Evolutionary conservation across 2,113 vertebrate species (phyloP).

Genomic region (Oncorhynchus masou): DNA sequence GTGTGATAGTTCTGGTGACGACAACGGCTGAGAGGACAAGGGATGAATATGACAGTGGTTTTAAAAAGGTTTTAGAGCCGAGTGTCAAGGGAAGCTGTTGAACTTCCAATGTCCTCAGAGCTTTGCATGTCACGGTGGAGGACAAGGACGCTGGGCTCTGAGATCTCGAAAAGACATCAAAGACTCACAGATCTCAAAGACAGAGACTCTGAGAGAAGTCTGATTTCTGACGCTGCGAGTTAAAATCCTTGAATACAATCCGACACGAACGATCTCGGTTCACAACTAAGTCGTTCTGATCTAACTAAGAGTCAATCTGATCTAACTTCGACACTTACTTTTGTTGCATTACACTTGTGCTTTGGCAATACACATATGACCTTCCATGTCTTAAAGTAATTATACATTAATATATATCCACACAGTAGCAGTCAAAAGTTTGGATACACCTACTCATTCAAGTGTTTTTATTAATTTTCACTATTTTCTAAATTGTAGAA

Average conservation of each 20-base stretch:
- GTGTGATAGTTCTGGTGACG: slow-evolving; percentile 21
- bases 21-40: slow-evolving; percentile 51
- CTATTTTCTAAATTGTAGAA: too few species aligned
- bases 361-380: background rate
- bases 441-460: too few species aligned
- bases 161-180: slow-evolving; percentile 14
- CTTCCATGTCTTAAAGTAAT: background rate
- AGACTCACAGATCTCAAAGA: background rate
- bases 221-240: slow-evolving; percentile 10
- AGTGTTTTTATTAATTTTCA: too few species aligned
- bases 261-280: background rate
- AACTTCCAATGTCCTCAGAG: slow-evolving; percentile 39
- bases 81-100: slow-evolving; percentile 37
- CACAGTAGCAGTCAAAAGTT: slow-evolving; percentile 17
- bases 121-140: slow-evolving; percentile 19
- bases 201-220: slow-evolving; percentile 14
- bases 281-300: background rate
- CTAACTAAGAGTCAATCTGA: background rate
- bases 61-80: slow-evolving; percentile 71
- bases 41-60: slow-evolving; percentile 88
- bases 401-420: background rate
- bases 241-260: slow-evolving; percentile 8
- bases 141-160: background rate
- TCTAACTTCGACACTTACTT: background rate
- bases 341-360: background rate